Evolutionary conservation across 2,888 invertebrate genomes (phyloP), one percentile per base, ranked within the genome.

Genomic region (Mesochorus sp.): DNA sequence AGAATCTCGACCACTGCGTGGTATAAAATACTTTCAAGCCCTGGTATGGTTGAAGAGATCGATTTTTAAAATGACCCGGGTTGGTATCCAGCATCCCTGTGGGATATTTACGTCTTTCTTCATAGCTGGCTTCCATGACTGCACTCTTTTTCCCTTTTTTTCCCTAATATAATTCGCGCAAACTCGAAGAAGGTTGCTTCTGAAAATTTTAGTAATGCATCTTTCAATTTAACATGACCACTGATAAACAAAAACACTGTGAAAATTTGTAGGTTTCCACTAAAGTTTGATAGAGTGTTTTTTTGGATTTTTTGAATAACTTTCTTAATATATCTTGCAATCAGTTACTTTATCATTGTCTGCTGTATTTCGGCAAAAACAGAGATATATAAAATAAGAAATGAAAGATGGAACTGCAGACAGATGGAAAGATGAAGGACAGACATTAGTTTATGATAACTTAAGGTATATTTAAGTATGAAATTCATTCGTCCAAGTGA

Each of bases 41-140:
- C 37, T n/a, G 39, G 26, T 28, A 2, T 17, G 44, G 44, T 44
- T 28, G 31, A 21, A 24, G 3, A 44, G 53, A 62, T 62, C 55
- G 62, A 71, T 71, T 62, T 44, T 39, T 31, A 28, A 71, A 53
- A 31, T 71, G 24, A 28, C n/a, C 28, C 44, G 0, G 10, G 24
- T 6, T 24, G 26, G 8, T 55, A 24, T 17, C n/a, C 34, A 8
- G 49, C 19, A 8, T 39, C 39, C 42, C 26, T 19, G 39, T 26
- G 26, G 28, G 19, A 12, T 12, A 4, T 47, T n/a, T 28, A 8
- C 61, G 28, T 34, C 14, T 39, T 5, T 6, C 49, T 39, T 47
- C 62, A 34, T 31, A 26, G 21, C 14, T 61, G 26, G 62, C 39
- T 34, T 26, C 44, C 28, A 19, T 44, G 24, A 28, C 31, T 31